Conservation (phyloP, 2,888 invertebrate species). For the Melanargia galathea region DNA sequence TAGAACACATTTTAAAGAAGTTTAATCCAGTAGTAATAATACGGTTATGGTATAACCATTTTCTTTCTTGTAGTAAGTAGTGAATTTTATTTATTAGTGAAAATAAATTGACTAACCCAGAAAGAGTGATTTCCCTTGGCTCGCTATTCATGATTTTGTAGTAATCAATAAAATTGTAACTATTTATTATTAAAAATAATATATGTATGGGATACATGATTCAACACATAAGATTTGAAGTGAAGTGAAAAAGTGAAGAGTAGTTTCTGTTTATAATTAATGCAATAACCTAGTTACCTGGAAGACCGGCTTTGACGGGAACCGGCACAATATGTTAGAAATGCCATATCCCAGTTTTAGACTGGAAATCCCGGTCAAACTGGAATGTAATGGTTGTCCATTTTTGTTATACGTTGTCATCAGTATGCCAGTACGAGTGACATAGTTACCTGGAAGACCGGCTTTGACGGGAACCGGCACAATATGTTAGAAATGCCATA, state of each 20-base stretch:
- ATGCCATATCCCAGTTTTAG: slow-evolving; percentile 10
- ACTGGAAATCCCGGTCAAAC: slow-evolving; percentile 17
- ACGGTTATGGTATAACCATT: no score
- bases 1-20: background rate
- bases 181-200: no score
- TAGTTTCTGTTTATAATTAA: background rate
- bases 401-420: background rate
- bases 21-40: no score
- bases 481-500: slow-evolving; percentile 7
- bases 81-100: no score
- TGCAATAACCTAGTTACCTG: slow-evolving; percentile 4
- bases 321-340: slow-evolving; percentile 5
- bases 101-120: no score
- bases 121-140: no score
- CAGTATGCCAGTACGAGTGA: background rate
- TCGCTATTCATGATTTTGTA: background rate
- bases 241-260: slow-evolving; percentile 1
- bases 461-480: background rate
- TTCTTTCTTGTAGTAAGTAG: no score
- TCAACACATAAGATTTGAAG: no score
- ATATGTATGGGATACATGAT: no score
- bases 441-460: slow-evolving; percentile 7
- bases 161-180: background rate
- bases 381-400: background rate
- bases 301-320: background rate